Conservation (phyloP, 2,113 vertebrate genomes). For the Neotoma lepida region DNA sequence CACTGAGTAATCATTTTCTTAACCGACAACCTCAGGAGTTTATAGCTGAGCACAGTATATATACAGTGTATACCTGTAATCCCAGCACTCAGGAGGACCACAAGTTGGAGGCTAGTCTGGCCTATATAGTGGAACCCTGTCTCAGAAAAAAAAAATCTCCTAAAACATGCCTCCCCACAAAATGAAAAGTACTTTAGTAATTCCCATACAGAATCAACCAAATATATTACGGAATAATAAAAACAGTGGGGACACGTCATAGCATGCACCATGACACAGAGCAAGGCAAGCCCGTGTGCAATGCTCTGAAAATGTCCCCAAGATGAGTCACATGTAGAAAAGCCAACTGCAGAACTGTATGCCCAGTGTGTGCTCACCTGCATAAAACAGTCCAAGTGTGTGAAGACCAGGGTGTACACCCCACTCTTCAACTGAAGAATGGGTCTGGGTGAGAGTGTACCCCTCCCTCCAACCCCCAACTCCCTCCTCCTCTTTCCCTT, state of each 20-base stretch:
- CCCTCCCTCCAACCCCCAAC: not conserved
- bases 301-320: not conserved
- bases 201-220: not conserved
- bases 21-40: not conserved
- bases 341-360: not conserved
- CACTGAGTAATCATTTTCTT: not conserved
- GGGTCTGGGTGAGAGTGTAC: not conserved
- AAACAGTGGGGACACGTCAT: too few species aligned
- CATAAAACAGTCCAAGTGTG: not conserved
- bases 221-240: not conserved
- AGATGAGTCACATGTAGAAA: not conserved
- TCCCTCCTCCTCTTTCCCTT: not conserved
- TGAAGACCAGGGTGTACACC: not conserved
- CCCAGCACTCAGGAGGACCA: not conserved
- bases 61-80: not conserved
- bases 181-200: constrained; percentile 12
- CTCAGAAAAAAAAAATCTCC: not conserved
- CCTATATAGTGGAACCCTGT: too few species aligned
- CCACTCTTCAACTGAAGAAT: not conserved
- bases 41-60: not conserved
- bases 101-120: not conserved
- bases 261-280: constrained; percentile 46
- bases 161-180: not conserved
- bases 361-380: not conserved
- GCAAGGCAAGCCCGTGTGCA: not conserved